A percentile compares a stretch with the other conserved stretches of the same genome.
Conservation (phyloP, 2,888 invertebrate species). For the Xestia ashworthii region DNA sequence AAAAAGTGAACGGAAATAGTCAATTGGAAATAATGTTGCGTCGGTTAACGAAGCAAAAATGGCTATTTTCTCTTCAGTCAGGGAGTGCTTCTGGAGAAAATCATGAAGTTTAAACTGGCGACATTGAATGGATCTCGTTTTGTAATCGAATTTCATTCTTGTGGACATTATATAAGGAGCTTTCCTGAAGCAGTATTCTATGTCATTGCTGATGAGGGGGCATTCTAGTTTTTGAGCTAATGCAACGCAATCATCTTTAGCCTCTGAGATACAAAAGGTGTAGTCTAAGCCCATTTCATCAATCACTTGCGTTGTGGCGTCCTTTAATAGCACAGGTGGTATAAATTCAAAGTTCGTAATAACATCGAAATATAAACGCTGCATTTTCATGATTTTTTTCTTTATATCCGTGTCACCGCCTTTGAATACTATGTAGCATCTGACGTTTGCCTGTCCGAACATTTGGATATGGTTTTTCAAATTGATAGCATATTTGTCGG, state of each 20-base stretch:
- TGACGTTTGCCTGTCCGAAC: slow-evolving; percentile 71
- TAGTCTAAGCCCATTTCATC: slow-evolving; percentile 71
- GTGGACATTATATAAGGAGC: slow-evolving; percentile 66
- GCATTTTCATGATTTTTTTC: slow-evolving; percentile 43
- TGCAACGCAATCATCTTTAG: slow-evolving; percentile 70
- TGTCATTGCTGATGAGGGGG: slow-evolving; percentile 72
- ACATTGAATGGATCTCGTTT: slow-evolving; percentile 51
- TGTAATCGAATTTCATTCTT: slow-evolving; percentile 49
- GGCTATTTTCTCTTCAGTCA: slow-evolving; percentile 66
- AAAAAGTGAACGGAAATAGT: slow-evolving; percentile 62
- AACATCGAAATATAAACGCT: slow-evolving; percentile 7
- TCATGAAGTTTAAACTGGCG: slow-evolving; percentile 59
- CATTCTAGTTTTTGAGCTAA: slow-evolving; percentile 72
- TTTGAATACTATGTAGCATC: slow-evolving; percentile 75
- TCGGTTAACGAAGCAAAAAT: slow-evolving; percentile 71
- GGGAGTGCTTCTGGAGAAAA: slow-evolving; percentile 61
- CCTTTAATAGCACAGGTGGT: slow-evolving; percentile 67
- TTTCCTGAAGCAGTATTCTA: slow-evolving; percentile 71
- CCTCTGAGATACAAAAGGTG: slow-evolving; percentile 67
- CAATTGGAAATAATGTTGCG: slow-evolving; percentile 56
- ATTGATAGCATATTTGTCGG: slow-evolving; percentile 67
- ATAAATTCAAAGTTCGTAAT: slow-evolving; percentile 4
- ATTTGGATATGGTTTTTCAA: slow-evolving; percentile 63
- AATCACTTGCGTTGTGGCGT: slow-evolving; percentile 69
- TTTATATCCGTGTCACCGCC: slow-evolving; percentile 68